Evolutionary conservation across 2,797 vertebrate species (phyloP).

Genomic region (Muscicapa comitata): DNA sequence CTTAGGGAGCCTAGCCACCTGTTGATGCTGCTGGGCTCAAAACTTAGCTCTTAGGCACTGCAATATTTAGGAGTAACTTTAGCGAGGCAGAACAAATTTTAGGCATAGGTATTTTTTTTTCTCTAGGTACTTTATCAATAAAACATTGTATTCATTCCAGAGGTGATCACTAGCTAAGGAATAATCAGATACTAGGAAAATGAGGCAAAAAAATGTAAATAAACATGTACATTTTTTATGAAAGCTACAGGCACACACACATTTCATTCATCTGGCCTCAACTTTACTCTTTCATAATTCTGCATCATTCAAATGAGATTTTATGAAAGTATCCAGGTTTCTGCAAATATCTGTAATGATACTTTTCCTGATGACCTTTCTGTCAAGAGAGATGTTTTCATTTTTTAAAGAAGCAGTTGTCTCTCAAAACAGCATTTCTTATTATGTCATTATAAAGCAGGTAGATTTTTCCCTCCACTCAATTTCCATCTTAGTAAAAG

Average conservation of each 20-base stretch:
- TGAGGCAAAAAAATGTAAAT: background rate
- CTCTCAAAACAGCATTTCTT: background rate
- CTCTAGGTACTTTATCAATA: background rate
- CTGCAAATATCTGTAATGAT: background rate
- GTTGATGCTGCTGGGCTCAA: background rate
- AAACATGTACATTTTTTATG: background rate
- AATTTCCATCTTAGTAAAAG: background rate
- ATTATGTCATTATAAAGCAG: background rate
- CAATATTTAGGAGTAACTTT: background rate
- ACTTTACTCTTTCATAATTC: background rate
- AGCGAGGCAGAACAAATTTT: background rate
- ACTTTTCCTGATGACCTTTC: background rate
- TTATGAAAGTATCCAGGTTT: background rate
- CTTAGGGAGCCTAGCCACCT: background rate
- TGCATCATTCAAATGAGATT: background rate
- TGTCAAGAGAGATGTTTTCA: background rate
- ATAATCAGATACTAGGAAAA: background rate
- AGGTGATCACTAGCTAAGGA: background rate
- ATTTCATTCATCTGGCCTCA: background rate
- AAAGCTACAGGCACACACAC: background rate
- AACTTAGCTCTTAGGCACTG: background rate
- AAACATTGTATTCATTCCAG: background rate
- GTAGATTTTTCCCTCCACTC: background rate
- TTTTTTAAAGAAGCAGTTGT: background rate
- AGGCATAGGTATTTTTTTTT: background rate